Base-by-base conservation (phyloP, 2,113 vertebrate species). In the Apteryx mantelli region DNA sequence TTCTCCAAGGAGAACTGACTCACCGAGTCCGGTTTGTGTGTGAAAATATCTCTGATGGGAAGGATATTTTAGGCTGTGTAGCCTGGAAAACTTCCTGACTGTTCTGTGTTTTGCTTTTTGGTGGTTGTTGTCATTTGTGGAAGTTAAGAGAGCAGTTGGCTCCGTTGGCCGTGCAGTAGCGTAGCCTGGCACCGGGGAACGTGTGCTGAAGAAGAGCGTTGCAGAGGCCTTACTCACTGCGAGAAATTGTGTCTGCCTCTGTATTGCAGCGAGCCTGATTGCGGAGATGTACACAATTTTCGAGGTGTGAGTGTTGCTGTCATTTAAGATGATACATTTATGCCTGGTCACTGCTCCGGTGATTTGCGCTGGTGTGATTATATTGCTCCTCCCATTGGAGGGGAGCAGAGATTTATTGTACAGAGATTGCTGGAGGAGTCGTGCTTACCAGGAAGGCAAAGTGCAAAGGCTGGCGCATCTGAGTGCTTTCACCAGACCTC, bases 291-390 rank as follows among this genome's bases (percentile, higher is more conserved):
- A 12, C 58, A 3, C 5, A 0, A 71, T 88, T 92, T 75, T 56
- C 28, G 22, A 50, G 38, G 64, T 42, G 88, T 14, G 89, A 68
- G 68, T 17, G 44, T 66, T 80, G 84, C 56, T n/a, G 53, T 78
- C 25, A 4, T 74, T 91, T 18, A 24, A 60, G 63, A 88, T 85
- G 73, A 56, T 75, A 77, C 44, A 14, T 95, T 96, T 76, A 11
- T 97, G 95, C 95, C 96, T 81, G 94, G 88, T 96, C 97, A 93
- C 91, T 81, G 96, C 94, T 77, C 17, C 44, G n/a, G 87, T 2
- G 95, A 18, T 87, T 48, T 61, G 78, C 85, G 89, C 91, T 68
- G 76, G 26, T 77, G 91, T 77, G 91, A 40, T 74, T 17, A 2
- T 11, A 3, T 40, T 4, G 40, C 94, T 90, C 89, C 95, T 94